phyloP scores from a whole-genome alignment of 2,113 vertebrate genomes.

The Scomber colias region DNA sequence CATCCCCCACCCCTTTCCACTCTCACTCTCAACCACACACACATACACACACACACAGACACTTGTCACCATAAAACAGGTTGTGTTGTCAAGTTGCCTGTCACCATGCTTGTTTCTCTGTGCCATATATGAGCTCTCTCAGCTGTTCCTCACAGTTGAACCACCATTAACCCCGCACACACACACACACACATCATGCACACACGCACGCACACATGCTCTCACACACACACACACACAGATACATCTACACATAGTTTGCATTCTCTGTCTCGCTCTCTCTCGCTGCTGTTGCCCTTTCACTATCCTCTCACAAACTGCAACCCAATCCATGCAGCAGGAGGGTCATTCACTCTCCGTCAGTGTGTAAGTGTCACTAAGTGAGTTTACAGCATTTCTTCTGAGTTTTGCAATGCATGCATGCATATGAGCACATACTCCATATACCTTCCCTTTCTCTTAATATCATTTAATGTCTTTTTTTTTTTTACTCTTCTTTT shows the following conservation, averaged over 20 bases:
- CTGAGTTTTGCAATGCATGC: conserved; percentile 35
- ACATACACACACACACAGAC: conserved; percentile 55
- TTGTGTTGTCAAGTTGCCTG: conserved; percentile 79
- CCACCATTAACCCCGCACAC: conserved; percentile 80
- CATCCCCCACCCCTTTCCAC: conserved; percentile 2
- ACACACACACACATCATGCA: conserved; percentile 11
- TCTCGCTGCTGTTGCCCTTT: conserved; percentile 76
- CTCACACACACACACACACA: conserved; percentile 3
- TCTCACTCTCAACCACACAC: conserved; percentile 7
- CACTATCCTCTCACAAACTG: conserved; percentile 70
- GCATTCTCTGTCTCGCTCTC: conserved; percentile 67
- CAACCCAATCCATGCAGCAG: conserved; percentile 72
- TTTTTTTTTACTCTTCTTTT: neutral
- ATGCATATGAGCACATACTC: neutral
- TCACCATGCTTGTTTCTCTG: conserved; percentile 78
- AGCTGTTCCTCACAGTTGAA: conserved; percentile 85
- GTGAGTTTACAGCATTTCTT: conserved; percentile 61
- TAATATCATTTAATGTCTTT: neutral
- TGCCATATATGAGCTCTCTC: conserved; percentile 83
- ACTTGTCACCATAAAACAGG: conserved; percentile 82
- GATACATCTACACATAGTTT: conserved; percentile 61
- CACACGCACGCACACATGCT: conserved; percentile 2
- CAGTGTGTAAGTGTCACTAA: conserved; percentile 58
- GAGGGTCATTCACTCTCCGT: conserved; percentile 54
- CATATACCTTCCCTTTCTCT: neutral